These are phyloP conservation scores for Huso huso DNA, from an alignment of 2,797 vertebrate genomes.

Conservation along the genomic window DNA sequence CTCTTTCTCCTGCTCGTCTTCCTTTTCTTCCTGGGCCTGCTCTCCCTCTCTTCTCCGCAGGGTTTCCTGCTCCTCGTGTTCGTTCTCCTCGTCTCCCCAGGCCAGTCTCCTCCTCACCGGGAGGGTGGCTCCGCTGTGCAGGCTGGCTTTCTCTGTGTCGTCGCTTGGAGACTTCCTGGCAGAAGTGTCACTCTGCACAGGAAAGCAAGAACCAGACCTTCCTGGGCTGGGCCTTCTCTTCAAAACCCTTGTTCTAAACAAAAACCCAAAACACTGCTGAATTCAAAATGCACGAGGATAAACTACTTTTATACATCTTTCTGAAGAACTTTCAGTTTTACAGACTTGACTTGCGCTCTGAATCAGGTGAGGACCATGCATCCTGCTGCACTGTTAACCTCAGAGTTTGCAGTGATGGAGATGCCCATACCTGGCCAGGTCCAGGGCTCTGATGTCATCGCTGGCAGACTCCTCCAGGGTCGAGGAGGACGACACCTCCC, in stretches of 20 bases:
- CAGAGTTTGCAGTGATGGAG: no score
- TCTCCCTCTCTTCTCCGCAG: neutral
- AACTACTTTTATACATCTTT: no score
- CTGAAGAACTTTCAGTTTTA: no score
- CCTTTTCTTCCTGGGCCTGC: constrained; percentile 12
- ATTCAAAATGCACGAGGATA: no score
- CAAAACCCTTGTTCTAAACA: constrained; percentile 21
- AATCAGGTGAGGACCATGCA: no score
- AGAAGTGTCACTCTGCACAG: constrained; percentile 18
- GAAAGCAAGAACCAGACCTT: constrained; percentile 21
- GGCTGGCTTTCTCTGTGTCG: constrained; percentile 23
- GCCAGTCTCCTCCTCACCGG: constrained; percentile 56
- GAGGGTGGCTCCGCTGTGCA: constrained; percentile 31
- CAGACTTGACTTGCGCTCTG: no score
- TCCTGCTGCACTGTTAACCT: no score
- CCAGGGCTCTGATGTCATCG: constrained; percentile 61
- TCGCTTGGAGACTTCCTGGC: constrained; percentile 20
- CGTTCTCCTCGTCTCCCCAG: constrained; percentile 45
- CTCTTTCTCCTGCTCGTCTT: constrained; percentile 16
- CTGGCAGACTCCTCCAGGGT: constrained; percentile 53
- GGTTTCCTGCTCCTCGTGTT: constrained; percentile 12
- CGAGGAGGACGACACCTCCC: constrained; percentile 66
- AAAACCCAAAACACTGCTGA: neutral
- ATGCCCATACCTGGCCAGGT: constrained; percentile 65
- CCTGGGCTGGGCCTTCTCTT: constrained; percentile 19